These are phyloP conservation scores for Saccostrea cuccullata DNA, from an alignment of 1,140 invertebrate genomes.

Conservation along the genomic window DNA sequence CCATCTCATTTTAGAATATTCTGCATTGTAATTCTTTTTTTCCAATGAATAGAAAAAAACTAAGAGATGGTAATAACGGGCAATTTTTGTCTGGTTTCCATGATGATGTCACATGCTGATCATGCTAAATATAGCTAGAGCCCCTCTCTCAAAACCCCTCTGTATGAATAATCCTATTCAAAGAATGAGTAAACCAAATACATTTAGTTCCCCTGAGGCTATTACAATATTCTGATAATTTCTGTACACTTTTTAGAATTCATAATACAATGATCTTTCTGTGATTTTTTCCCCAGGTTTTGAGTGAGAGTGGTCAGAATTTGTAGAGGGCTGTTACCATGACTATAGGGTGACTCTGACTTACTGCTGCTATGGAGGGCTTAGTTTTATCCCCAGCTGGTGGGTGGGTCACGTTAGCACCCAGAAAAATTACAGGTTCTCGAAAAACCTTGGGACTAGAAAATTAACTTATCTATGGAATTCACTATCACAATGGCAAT, in stretches of 20 bases:
- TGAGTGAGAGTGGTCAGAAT: background rate
- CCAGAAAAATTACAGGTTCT: conserved; percentile 99
- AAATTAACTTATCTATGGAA: background rate
- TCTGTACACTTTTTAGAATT: too few relatives aligned
- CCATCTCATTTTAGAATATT: too few relatives aligned
- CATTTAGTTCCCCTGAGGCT: too few relatives aligned
- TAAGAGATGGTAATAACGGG: background rate
- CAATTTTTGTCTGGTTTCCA: background rate
- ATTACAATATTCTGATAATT: too few relatives aligned
- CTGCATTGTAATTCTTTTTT: too few relatives aligned
- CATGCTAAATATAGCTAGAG: background rate
- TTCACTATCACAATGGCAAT: background rate
- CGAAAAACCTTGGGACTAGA: conserved; percentile 90
- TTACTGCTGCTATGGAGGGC: conserved; percentile 96
- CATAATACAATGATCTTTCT: too few relatives aligned
- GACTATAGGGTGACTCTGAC: conserved; percentile 49
- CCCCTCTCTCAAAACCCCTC: background rate
- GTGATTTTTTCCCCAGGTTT: too few relatives aligned
- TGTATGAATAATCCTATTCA: background rate
- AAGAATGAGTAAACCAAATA: background rate
- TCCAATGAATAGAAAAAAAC: too few relatives aligned
- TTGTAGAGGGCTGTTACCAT: background rate
- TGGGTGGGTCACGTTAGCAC: conserved; percentile 99
- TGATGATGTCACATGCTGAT: conserved; percentile 18
- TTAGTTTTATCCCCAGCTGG: conserved; percentile 99